Percentiles rank a stretch among this genome's conserved stretches.
Evolutionary conservation across 1,140 invertebrate species (phyloP).

Genomic region (Drosophila varians): DNA sequence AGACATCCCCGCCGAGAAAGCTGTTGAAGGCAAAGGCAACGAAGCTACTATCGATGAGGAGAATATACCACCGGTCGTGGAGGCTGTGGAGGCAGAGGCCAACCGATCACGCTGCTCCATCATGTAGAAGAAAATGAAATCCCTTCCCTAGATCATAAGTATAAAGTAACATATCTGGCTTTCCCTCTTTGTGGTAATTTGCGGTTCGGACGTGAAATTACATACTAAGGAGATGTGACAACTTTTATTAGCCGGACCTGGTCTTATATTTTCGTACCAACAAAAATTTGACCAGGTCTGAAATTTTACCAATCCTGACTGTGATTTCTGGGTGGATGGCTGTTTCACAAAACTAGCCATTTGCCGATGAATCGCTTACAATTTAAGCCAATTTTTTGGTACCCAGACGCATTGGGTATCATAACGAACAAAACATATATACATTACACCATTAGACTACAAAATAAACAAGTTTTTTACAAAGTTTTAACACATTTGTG

Average conservation of each 20-base stretch:
- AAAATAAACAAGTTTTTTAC: neutral
- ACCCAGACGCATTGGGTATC: conserved; percentile 10
- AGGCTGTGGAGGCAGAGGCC: conserved; percentile 29
- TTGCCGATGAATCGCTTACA: conserved; percentile 48
- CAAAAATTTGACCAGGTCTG: conserved; percentile 9
- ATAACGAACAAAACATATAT: conserved; percentile 23
- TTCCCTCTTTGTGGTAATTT: conserved; percentile 57
- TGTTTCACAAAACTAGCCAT: conserved; percentile 32
- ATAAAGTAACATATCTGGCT: conserved; percentile 20
- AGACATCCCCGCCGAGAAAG: conserved; percentile 16
- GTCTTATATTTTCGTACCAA: neutral
- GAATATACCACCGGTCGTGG: conserved; percentile 1
- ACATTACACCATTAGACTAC: neutral
- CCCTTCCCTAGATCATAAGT: conserved; percentile 41
- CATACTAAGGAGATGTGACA: conserved; percentile 38
- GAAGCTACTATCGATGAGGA: conserved; percentile 16
- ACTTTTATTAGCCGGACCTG: conserved; percentile 2
- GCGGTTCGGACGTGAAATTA: conserved; percentile 52
- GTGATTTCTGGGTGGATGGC: conserved; percentile 58
- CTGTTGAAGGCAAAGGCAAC: conserved; percentile 7
- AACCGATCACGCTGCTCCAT: conserved; percentile 66
- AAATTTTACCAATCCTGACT: neutral
- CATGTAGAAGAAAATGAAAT: conserved; percentile 55
- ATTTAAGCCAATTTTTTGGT: conserved; percentile 7
- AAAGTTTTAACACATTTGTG: conserved; percentile 14